Conservation (phyloP, 2,113 vertebrate genomes). For the Prionailurus bengalensis region DNA sequence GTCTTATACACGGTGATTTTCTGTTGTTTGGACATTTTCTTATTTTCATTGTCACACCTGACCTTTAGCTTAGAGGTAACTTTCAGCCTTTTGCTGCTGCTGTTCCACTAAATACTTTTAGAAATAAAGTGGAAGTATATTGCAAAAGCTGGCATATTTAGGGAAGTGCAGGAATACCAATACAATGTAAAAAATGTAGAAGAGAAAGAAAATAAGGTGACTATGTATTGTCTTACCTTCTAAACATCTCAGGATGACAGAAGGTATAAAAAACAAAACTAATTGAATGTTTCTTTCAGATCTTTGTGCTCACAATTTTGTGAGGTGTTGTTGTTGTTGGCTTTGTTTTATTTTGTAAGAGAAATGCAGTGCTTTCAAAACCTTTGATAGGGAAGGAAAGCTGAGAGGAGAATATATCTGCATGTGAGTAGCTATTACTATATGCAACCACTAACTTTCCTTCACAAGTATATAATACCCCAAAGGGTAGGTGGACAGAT, state of each 20-base stretch:
- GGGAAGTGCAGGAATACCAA: background rate
- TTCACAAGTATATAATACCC: background rate
- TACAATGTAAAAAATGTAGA: background rate
- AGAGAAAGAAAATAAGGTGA: background rate
- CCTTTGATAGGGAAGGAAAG: background rate
- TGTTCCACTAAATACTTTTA: conserved; percentile 64
- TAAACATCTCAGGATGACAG: background rate
- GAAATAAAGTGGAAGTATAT: conserved; percentile 48
- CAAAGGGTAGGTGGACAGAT: background rate
- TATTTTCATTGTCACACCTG: conserved; percentile 59
- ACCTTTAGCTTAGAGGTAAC: conserved; percentile 60
- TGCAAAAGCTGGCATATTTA: background rate
- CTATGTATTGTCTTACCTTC: background rate
- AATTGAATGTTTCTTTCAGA: background rate
- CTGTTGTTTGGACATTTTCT: conserved; percentile 65
- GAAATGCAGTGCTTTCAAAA: background rate
- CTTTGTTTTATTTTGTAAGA: background rate
- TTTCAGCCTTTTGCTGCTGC: conserved; percentile 64
- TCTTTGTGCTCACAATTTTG: background rate
- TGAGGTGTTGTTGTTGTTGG: background rate
- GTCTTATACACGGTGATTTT: conserved; percentile 54
- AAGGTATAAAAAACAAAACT: background rate
- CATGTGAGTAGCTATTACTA: background rate
- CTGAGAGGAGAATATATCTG: background rate
- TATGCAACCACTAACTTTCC: background rate